These are phyloP conservation scores for Parauchenoglanis punctatus DNA, from an alignment of 2,797 vertebrate genomes.

Conservation along the genomic window DNA sequence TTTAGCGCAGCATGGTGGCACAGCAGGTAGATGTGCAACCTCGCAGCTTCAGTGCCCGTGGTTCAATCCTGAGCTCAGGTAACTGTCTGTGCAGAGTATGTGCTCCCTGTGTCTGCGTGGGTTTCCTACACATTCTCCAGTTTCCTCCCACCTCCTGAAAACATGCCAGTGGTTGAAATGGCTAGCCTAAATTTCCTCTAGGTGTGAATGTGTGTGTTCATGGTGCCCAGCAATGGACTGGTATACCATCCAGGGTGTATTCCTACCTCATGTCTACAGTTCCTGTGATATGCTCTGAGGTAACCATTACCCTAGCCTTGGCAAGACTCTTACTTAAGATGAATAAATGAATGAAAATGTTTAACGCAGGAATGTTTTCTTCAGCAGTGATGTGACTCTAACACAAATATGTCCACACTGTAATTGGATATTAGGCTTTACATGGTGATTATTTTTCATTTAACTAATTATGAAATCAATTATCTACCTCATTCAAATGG, in stretches of 20 bases:
- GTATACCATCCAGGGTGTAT: not conserved
- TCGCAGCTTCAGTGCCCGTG: not conserved
- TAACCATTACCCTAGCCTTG: not conserved
- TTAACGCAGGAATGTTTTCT: not conserved
- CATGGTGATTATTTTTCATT: not conserved
- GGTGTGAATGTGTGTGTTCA: not conserved
- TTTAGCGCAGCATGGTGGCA: not conserved
- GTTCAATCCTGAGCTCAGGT: not conserved
- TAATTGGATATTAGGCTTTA: not conserved
- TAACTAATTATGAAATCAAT: not conserved
- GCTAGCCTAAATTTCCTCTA: not conserved
- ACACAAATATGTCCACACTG: not conserved
- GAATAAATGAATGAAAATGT: not conserved
- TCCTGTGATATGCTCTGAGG: not conserved
- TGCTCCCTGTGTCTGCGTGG: not conserved
- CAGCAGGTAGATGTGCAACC: not conserved
- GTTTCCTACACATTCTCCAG: not conserved
- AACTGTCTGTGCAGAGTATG: not conserved
- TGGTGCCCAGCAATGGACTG: not conserved
- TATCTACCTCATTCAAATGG: not conserved
- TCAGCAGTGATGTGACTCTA: not conserved
- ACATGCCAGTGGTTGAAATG: not conserved
- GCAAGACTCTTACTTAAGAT: not conserved
- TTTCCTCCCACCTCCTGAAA: not conserved
- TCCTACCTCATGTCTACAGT: not conserved